phyloP scores from a whole-genome alignment of 2,797 vertebrate genomes.

The Chelon labrosus region DNA sequence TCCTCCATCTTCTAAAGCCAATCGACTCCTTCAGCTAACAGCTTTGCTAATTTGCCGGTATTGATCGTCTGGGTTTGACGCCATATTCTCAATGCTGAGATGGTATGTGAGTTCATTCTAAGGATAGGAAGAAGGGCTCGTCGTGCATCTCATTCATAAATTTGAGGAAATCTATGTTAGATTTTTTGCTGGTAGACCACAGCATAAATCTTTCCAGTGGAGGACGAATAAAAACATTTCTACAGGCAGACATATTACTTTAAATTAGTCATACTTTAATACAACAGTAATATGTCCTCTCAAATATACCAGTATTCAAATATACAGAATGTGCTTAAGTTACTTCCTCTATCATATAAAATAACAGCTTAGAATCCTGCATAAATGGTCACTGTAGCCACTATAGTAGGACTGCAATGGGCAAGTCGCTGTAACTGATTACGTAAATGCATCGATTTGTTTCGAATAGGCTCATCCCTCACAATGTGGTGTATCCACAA shows the following conservation, averaged over 20 bases:
- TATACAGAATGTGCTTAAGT: not conserved
- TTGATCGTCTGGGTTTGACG: constrained; percentile 51
- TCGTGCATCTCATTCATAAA: constrained; percentile 13
- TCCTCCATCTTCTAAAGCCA: constrained; percentile 28
- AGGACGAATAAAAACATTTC: not conserved
- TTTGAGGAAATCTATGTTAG: not conserved
- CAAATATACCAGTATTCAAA: not conserved
- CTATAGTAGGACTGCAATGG: no score
- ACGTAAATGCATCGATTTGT: no score
- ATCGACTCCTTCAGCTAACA: constrained; percentile 52
- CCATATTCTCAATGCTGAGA: constrained; percentile 31
- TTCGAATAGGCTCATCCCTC: no score
- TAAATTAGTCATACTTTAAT: no score
- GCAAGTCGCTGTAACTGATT: no score
- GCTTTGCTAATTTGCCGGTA: constrained; percentile 53
- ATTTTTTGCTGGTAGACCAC: not conserved
- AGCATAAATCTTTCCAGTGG: constrained; percentile 1
- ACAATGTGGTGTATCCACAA: no score
- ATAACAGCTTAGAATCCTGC: not conserved
- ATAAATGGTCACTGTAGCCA: not conserved
- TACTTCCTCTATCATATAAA: not conserved
- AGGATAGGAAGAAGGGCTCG: constrained; percentile 16
- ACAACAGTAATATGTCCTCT: not conserved
- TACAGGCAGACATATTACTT: not conserved
- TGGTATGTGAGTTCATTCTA: constrained; percentile 27